Evolutionary conservation across 2,113 vertebrate genomes (phyloP), one percentile per base, ranked within the genome.

Genomic region (Motacilla alba): DNA sequence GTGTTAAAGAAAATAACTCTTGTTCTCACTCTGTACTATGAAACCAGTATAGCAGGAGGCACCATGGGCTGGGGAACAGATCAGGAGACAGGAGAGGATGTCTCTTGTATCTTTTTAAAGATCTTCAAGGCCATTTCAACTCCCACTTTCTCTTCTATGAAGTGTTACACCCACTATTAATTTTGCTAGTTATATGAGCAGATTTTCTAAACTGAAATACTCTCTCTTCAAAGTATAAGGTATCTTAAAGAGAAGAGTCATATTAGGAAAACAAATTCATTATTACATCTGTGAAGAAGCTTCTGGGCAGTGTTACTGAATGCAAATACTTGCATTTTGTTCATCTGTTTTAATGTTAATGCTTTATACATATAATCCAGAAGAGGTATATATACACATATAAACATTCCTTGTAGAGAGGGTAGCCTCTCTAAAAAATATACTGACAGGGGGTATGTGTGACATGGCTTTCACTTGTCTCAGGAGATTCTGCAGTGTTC

Each of bases 31-130:
- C 23, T 70, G 50, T 77, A 11, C 60, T 67, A 52, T 52, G 55
- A 92, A 93, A 89, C 93, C 88, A 90, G 93, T 74, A 72, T 33
- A 91, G 89, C 93, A 92, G 75, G 92, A 93, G 88, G 53, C 33
- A 86, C 56, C 73, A 58, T 6, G 46, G 50, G 80, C 75, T 87
- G 77, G 27, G 35, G 64, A 86, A 12, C 58, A 93, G 59, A 70
- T 53, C 41, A 46, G 83, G 84, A 92, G 70, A 50, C 56, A 11
- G 43, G 62, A 15, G 50, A 62, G 66, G 83, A 43, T 49, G 35
- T 78, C 47, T 90, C 33, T 84, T 37, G 17, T 72, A 27, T 53
- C 67, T 93, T 33, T n/a, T 76, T 33, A 63, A 91, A 87, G 82
- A 78, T 81, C 84, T 88, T 84, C 72, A 80, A 59, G 68, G 44